A percentile compares a stretch with the other conserved stretches of the same genome.
These are phyloP conservation scores for Petaurus breviceps DNA, from an alignment of 2,113 vertebrate species.

Conservation along the genomic window DNA sequence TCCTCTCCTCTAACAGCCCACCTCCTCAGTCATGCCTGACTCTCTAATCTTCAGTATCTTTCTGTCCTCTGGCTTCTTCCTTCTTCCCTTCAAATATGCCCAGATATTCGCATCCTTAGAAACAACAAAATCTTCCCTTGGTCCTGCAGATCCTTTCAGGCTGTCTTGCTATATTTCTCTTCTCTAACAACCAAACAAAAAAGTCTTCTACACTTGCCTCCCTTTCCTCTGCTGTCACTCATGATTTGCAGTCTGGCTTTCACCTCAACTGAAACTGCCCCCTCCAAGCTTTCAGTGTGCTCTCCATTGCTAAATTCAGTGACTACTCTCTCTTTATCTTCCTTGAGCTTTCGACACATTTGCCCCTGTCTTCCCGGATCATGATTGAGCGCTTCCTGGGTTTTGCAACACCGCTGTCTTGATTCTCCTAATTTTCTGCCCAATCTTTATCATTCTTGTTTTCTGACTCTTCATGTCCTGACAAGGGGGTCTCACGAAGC, in stretches of 20 bases:
- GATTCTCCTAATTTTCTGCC: not conserved
- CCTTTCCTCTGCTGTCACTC: not conserved
- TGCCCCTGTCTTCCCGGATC: not conserved
- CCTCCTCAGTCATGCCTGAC: not conserved
- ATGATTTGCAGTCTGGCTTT: not conserved
- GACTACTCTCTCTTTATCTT: no score
- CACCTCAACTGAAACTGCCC: not conserved
- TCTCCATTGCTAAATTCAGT: no score
- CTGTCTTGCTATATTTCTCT: not conserved
- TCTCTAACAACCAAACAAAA: not conserved
- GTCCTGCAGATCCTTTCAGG: not conserved
- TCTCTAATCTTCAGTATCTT: not conserved
- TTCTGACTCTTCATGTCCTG: not conserved
- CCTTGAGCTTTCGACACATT: no score
- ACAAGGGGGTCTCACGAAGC: not conserved
- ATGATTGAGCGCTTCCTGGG: not conserved
- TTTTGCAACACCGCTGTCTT: not conserved
- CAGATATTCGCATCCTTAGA: not conserved
- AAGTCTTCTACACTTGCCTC: not conserved
- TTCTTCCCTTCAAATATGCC: not conserved
- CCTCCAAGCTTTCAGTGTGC: not conserved
- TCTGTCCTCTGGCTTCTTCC: not conserved
- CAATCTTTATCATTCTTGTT: not conserved
- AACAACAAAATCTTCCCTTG: not conserved
- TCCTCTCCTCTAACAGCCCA: not conserved